Evolutionary conservation across 2,888 invertebrate species (phyloP), one percentile per base, ranked within the genome.

Genomic region (Aelia acuminata): DNA sequence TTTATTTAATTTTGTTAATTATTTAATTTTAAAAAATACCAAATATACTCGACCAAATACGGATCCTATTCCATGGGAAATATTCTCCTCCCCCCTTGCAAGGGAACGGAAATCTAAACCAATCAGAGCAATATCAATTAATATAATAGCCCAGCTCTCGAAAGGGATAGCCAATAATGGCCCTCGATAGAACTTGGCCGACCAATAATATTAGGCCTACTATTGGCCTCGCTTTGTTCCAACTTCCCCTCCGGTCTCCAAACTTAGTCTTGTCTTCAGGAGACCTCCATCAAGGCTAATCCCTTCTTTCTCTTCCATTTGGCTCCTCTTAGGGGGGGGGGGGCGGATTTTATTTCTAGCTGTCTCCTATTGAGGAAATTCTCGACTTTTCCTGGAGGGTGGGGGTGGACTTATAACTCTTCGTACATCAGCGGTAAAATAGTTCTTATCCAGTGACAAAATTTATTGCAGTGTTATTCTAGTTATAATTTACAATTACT

Each of bases 131-230:
- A 70, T 70, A 70, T 11, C 63, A 70, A 70, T 70, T 70, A 70
- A 70, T 70, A 70, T 70, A 70, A 70, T 70, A 70, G 63, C 63
- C 8, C 10, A 70, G 35, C 63, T 57, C 18, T 26, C 35, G 31
- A 70, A 70, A 70, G 63, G 63, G 63, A 35, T 70, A 70, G 63
- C 63, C 63, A 70, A 70, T 70, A 70, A 70, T 70, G 35, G 63
- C 31, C 35, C 63, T 35, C 31, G 63, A 7, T 7, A 70, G 18
- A 70, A 70, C 31, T 70, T 70, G 26, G 63, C 63, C 63, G 63
- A 70, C 63, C 63, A 70, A 70, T 70, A 70, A 70, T 70, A 70
- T 70, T 70, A 70, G 63, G 63, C 63, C 57, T 57, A 57, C 57
- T 1, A 57, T n/a, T 57, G 57, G 26, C 11, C 63, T 35, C 31